phyloP scores from a whole-genome alignment of 2,888 invertebrate species.

The Eilema caniola region DNA sequence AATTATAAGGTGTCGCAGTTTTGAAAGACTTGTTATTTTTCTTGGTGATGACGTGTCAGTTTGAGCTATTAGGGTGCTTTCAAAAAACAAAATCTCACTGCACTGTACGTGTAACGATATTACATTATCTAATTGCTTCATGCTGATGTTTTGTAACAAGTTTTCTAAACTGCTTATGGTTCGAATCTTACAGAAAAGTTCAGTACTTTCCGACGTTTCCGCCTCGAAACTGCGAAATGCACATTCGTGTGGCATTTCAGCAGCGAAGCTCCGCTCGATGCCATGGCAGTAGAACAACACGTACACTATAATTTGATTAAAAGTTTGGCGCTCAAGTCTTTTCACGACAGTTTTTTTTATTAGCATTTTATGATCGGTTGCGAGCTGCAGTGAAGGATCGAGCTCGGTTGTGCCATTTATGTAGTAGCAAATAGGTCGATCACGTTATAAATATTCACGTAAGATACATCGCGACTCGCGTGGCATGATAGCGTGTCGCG shows the following conservation, averaged over 20 bases:
- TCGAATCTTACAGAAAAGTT: slow-evolving; percentile 90
- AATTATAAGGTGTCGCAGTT: slow-evolving; percentile 90
- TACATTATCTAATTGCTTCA: slow-evolving; percentile 89
- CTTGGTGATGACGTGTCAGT: slow-evolving; percentile 72
- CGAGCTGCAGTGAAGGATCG: slow-evolving; percentile 71
- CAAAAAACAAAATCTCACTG: slow-evolving; percentile 91
- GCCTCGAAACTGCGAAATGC: slow-evolving; percentile 89
- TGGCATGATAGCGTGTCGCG: slow-evolving; percentile 69
- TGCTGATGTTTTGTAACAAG: slow-evolving; percentile 90
- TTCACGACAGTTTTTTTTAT: slow-evolving; percentile 80
- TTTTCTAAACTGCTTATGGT: slow-evolving; percentile 90
- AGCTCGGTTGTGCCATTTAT: slow-evolving; percentile 82
- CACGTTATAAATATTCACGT: slow-evolving; percentile 84
- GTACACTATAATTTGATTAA: slow-evolving; percentile 82
- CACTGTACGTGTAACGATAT: slow-evolving; percentile 90
- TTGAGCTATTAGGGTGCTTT: slow-evolving; percentile 88
- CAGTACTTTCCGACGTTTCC: slow-evolving; percentile 85
- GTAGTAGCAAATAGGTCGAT: slow-evolving; percentile 73
- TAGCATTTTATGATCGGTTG: slow-evolving; percentile 82
- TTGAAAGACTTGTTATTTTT: slow-evolving; percentile 87
- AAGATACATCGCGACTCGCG: slow-evolving; percentile 81
- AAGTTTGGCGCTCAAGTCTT: slow-evolving; percentile 82
- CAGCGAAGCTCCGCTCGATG: slow-evolving; percentile 74
- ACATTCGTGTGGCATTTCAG: slow-evolving; percentile 89
- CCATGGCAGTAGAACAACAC: slow-evolving; percentile 84